Evolutionary conservation across 2,113 vertebrate genomes (phyloP), one percentile per base, ranked within the genome.

Genomic region (Semnornis frantzii): DNA sequence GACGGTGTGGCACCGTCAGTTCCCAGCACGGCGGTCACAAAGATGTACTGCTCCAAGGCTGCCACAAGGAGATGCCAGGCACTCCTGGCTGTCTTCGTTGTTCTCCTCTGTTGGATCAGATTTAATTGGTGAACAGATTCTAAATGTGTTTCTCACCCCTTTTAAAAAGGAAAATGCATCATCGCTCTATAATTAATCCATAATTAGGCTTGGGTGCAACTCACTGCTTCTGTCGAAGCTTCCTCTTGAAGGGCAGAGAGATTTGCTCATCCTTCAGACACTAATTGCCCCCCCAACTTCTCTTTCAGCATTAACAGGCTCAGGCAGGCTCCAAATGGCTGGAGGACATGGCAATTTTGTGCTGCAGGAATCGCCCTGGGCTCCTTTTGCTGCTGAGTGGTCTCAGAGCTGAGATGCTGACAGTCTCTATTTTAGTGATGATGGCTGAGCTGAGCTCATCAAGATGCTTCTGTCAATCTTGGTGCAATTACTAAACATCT

Each of bases 1-100:
- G 73, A 31, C 12, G 10, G 17, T 1, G 2, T 6, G 30, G 71
- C 30, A 25, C 6, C 1, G 0, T 4, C 1, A 0, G 23, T 65
- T 65, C 23, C 44, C 1, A 4, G 55, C 39, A n/a, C n/a, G 6
- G 34, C 44, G 7, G 5, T 14, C 39, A 12, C 46, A 13, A 30
- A 34, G 18, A 34, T 15, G 25, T 9, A 4, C 9, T 1, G 1
- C 50, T 33, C 76, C 70, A 17, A 54, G 34, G 70, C 4, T 0
- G 52, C 42, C 2, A 1, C 24, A 8, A 25, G 1, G 59, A 58
- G 63, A 44, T 12, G 12, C 68, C 84, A 79, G 50, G 6, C 8
- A 18, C 19, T 66, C 72, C 78, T 64, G 62, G 19, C 28, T 80
- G 1, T 8, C 48, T 14, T 25, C 8, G 4, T 2, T 16, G 24